phyloP scores from a whole-genome alignment of 2,888 invertebrate species.

The Julus scanicus region DNA sequence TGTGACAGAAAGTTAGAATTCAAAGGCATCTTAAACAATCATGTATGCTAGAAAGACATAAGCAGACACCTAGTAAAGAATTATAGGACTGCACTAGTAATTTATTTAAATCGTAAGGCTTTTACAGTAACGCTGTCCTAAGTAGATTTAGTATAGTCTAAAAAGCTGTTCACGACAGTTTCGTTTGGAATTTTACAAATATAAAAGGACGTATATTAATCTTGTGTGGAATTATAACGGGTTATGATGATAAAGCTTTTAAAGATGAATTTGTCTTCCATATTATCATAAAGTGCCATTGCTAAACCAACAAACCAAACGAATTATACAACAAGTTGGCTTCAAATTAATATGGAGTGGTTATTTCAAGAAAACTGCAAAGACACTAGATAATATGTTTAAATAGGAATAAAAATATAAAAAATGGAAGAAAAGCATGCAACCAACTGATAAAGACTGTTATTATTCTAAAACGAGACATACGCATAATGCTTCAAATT shows the following conservation, averaged over 20 bases:
- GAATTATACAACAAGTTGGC: neutral
- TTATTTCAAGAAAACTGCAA: neutral
- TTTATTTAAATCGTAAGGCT: too few species aligned
- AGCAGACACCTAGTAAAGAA: too few species aligned
- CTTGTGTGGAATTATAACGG: neutral
- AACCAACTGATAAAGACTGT: conserved; percentile 3
- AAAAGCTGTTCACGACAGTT: neutral
- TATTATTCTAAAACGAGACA: conserved; percentile 5
- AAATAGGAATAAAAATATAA: neutral
- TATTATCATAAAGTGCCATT: neutral
- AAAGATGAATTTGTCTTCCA: neutral
- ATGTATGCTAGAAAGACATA: too few species aligned
- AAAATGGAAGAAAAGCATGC: neutral
- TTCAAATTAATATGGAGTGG: neutral
- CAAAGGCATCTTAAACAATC: neutral
- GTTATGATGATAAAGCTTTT: too few species aligned
- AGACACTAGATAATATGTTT: neutral
- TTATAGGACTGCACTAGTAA: too few species aligned
- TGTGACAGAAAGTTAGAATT: neutral
- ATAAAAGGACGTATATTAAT: neutral
- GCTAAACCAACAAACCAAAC: neutral
- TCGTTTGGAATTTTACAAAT: neutral
- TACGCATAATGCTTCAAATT: neutral
- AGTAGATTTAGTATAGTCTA: neutral
- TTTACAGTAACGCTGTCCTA: too few species aligned